These are phyloP conservation scores for Penaeus japonicus DNA, from an alignment of 1,140 invertebrate genomes.

Conservation along the genomic window DNA sequence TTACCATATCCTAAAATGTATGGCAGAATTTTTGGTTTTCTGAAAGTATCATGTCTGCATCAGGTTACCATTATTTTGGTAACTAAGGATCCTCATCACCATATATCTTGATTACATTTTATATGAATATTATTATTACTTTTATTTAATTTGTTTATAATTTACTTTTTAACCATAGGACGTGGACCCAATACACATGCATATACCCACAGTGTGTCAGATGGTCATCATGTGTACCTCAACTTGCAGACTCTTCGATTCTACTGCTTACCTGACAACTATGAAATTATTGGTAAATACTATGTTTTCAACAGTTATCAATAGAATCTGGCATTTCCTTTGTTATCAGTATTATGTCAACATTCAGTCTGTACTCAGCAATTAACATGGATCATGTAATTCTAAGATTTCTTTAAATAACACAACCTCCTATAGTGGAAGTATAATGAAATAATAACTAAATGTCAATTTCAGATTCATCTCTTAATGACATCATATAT, in stretches of 20 bases:
- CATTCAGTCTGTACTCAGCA: too few species aligned
- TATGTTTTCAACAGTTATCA: constrained; percentile 32
- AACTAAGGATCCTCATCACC: too few species aligned
- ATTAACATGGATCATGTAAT: neutral
- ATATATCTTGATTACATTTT: too few species aligned
- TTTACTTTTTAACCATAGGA: constrained; percentile 70
- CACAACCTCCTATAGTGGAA: too few species aligned
- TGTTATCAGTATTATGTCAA: neutral
- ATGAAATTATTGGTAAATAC: constrained; percentile 92
- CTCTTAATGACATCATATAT: constrained; percentile 98
- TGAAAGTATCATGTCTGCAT: too few species aligned
- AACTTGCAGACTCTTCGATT: constrained; percentile 98
- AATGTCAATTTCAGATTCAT: constrained; percentile 78
- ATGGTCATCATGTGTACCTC: constrained; percentile 97
- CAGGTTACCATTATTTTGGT: too few species aligned
- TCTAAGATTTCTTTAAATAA: neutral
- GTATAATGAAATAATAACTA: neutral
- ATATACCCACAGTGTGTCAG: constrained; percentile 97
- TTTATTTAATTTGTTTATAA: constrained; percentile 49
- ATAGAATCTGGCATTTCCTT: neutral
- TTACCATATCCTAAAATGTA: too few species aligned
- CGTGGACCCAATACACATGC: constrained; percentile 98
- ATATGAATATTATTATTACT: neutral
- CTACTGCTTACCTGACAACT: constrained; percentile 99
- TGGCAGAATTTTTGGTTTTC: too few species aligned